These are phyloP conservation scores for Tenrec ecaudatus DNA, from an alignment of 2,113 vertebrate genomes.

Conservation along the genomic window DNA sequence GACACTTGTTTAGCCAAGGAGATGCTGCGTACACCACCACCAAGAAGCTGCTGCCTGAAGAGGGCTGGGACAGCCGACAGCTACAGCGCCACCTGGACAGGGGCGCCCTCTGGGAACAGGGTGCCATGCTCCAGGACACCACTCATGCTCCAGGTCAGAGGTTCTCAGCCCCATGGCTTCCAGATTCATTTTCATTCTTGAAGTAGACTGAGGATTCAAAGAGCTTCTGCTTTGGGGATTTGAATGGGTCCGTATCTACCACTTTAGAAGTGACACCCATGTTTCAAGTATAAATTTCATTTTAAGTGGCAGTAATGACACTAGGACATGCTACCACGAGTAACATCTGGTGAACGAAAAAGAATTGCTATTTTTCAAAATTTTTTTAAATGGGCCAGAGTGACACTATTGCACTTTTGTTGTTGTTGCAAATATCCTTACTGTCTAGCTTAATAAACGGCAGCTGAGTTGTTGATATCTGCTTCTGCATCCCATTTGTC, in stretches of 20 bases:
- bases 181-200: not conserved
- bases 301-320: not conserved
- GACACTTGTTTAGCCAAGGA: not conserved
- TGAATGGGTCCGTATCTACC: not conserved
- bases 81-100: not conserved
- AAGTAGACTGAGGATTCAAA: not conserved
- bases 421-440: not conserved
- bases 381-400: too few species aligned
- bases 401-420: too few species aligned
- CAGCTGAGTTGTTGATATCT: not conserved
- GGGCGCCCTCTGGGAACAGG: not conserved
- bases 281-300: not conserved
- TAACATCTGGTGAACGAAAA: not conserved
- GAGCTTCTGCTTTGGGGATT: not conserved
- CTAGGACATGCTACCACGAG: not conserved
- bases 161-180: not conserved
- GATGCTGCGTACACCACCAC: not conserved
- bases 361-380: too few species aligned
- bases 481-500: not conserved
- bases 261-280: not conserved
- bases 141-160: not conserved
- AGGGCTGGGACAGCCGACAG: not conserved
- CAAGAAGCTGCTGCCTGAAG: not conserved
- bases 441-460: not conserved
- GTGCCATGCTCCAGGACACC: not conserved